Evolutionary conservation across 2,888 invertebrate species (phyloP).

Genomic region (Sinotaia quadrata): DNA sequence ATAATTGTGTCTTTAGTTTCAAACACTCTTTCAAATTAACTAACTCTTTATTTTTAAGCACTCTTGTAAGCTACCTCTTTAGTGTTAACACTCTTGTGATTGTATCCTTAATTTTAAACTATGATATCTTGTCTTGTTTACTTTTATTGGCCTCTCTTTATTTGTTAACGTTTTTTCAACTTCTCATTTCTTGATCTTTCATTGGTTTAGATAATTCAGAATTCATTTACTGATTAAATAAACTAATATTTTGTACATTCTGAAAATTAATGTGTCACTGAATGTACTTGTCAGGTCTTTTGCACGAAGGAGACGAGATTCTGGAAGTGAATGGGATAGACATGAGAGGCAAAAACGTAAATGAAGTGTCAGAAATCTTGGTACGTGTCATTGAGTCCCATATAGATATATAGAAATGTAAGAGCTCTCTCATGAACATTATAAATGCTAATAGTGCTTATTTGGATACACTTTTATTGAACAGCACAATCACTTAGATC

Average conservation of each 20-base stretch:
- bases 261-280: not conserved
- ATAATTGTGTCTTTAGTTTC: not conserved
- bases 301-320: slow-evolving; percentile 97
- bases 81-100: too few species aligned
- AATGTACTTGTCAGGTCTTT: slow-evolving; percentile 74
- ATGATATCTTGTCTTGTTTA: not conserved
- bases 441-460: too few species aligned
- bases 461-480: too few species aligned
- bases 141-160: not conserved
- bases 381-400: slow-evolving; percentile 50
- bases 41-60: not conserved
- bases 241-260: not conserved
- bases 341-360: slow-evolving; percentile 96
- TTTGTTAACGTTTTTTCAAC: not conserved
- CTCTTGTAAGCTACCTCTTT: not conserved
- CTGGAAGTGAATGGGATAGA: slow-evolving; percentile 94
- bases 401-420: not conserved
- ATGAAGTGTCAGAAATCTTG: slow-evolving; percentile 96
- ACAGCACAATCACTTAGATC: too few species aligned
- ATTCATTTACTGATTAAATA: not conserved
- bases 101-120: too few species aligned
- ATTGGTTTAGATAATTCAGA: not conserved
- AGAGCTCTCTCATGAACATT: too few species aligned
- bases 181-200: not conserved
- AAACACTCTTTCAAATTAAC: not conserved